These are phyloP conservation scores for Caenorhabditis uteleia DNA, from an alignment of 2,888 invertebrate genomes.

Conservation along the genomic window DNA sequence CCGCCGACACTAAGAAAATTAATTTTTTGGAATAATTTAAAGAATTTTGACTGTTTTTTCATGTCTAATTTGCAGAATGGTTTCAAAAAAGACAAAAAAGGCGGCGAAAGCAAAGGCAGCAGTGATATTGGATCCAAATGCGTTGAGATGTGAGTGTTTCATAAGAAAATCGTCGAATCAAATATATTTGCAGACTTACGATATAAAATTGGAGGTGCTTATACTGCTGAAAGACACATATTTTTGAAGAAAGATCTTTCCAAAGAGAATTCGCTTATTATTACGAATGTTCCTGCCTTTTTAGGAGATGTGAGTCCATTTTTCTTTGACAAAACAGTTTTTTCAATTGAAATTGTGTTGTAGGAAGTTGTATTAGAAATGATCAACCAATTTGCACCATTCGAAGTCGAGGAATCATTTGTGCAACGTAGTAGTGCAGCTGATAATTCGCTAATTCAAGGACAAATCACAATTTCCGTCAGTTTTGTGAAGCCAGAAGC, in stretches of 20 bases:
- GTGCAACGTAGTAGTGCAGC: slow-evolving; percentile 31
- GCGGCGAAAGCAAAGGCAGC: slow-evolving; percentile 14
- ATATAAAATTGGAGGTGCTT: slow-evolving; percentile 18
- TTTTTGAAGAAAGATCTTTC: slow-evolving; percentile 38
- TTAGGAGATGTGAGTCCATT: slow-evolving; percentile 29
- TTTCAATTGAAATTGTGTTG: slow-evolving; percentile 4
- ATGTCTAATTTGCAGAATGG: slow-evolving; percentile 8
- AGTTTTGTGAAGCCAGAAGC: slow-evolving; percentile 36
- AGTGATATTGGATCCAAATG: slow-evolving; percentile 20
- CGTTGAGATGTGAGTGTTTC: slow-evolving; percentile 18
- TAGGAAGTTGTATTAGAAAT: slow-evolving; percentile 32
- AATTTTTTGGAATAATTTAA: too few species aligned
- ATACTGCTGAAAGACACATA: slow-evolving; percentile 20
- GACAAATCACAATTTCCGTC: slow-evolving; percentile 39
- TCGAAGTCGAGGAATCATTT: slow-evolving; percentile 23
- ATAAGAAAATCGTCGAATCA: too few species aligned
- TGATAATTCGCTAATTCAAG: slow-evolving; percentile 31
- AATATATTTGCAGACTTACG: slow-evolving; percentile 10
- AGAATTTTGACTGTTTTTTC: too few species aligned
- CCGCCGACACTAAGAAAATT: too few species aligned
- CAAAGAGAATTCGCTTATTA: slow-evolving; percentile 28
- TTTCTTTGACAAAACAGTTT: background rate
- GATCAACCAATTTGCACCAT: slow-evolving; percentile 26
- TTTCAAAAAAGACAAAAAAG: slow-evolving; percentile 16
- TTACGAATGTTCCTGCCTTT: slow-evolving; percentile 42